phyloP scores from a whole-genome alignment of 1,140 invertebrate species.

The Psilanteris sp. region DNA sequence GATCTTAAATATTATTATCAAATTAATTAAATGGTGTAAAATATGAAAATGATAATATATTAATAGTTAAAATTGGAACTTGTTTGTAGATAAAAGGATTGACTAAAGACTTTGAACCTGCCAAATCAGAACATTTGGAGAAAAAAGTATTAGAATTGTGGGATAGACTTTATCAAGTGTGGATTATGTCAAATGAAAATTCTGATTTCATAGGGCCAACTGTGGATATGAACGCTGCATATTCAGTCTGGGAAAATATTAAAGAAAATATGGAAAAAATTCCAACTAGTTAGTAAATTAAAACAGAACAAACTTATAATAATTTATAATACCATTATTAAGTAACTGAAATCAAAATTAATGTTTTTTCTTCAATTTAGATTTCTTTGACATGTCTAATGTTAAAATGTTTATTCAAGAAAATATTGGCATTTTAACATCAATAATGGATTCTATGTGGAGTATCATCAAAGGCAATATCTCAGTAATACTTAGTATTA shows the following conservation, averaged over 20 bases:
- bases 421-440: slow-evolving; percentile 94
- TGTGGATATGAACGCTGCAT: slow-evolving; percentile 83
- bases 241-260: slow-evolving; percentile 85
- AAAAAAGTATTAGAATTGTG: slow-evolving; percentile 94
- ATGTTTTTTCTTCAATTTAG: slow-evolving; percentile 29
- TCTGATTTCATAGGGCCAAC: slow-evolving; percentile 82
- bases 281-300: slow-evolving; percentile 76
- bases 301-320: not conserved
- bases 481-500: slow-evolving; percentile 90
- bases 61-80: too few species aligned
- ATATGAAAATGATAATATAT: too few species aligned
- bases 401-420: slow-evolving; percentile 92
- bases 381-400: slow-evolving; percentile 75
- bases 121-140: slow-evolving; percentile 92
- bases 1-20: too few species aligned
- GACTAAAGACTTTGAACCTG: slow-evolving; percentile 89
- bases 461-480: slow-evolving; percentile 94
- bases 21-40: too few species aligned
- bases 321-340: slow-evolving; percentile 18
- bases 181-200: slow-evolving; percentile 86
- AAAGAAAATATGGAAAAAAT: slow-evolving; percentile 86
- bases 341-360: not conserved
- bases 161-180: slow-evolving; percentile 95
- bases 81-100: slow-evolving; percentile 88
- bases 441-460: slow-evolving; percentile 96